These are phyloP conservation scores for Ceratosolen fusciceps DNA, from an alignment of 1,140 invertebrate species.

Conservation along the genomic window DNA sequence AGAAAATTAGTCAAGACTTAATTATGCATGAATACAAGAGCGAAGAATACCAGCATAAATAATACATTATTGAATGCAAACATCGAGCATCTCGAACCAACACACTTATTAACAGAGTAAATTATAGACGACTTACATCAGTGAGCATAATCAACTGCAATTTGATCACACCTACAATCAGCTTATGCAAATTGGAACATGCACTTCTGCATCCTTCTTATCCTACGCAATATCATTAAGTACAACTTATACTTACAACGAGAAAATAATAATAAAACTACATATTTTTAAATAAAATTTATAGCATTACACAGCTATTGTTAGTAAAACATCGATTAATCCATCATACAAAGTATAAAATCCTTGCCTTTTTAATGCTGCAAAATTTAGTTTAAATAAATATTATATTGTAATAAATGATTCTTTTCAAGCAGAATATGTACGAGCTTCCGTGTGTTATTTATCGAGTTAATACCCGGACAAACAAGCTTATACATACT, in stretches of 20 bases:
- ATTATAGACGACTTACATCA: not conserved
- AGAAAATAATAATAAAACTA: not conserved
- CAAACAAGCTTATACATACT: not conserved
- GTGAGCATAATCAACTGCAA: not conserved
- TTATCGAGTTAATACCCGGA: not conserved
- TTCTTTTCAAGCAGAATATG: not conserved
- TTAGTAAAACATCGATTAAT: not conserved
- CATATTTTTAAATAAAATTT: not conserved
- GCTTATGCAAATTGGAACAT: not conserved
- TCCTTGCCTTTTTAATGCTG: too few relatives aligned
- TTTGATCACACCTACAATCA: not conserved
- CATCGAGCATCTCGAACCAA: not conserved
- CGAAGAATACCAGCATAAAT: not conserved
- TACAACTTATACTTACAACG: not conserved
- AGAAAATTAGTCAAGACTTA: not conserved
- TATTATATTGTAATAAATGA: not conserved
- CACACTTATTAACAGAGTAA: not conserved
- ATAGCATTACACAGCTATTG: not conserved
- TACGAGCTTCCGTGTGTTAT: not conserved
- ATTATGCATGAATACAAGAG: not conserved
- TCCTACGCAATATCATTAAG: not conserved
- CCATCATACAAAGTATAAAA: not conserved
- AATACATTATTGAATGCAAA: not conserved
- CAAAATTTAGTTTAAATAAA: too few relatives aligned
- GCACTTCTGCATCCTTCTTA: not conserved